Conservation (phyloP, 2,113 vertebrate genomes). For the Eira barbara region DNA sequence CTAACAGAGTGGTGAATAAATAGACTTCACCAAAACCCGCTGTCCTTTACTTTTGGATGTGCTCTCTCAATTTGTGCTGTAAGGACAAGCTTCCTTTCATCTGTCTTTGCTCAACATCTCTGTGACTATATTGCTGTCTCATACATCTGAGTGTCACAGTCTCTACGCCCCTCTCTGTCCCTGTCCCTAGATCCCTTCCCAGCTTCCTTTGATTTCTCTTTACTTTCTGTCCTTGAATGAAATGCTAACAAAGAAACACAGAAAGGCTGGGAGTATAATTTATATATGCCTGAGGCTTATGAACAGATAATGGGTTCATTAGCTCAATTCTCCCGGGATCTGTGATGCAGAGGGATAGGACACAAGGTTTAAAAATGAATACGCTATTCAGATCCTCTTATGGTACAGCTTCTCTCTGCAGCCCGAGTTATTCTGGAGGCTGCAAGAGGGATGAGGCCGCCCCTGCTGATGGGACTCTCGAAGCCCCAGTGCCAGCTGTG, state of each 20-base stretch:
- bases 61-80: background rate
- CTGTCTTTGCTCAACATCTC: background rate
- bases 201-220: conserved; percentile 15
- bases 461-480: background rate
- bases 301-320: conserved; percentile 27
- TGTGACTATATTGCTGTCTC: background rate
- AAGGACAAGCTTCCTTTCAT: background rate
- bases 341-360: background rate
- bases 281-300: conserved; percentile 37
- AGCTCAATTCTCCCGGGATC: background rate
- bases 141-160: background rate
- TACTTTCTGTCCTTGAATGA: conserved; percentile 27
- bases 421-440: background rate
- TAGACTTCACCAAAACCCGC: background rate
- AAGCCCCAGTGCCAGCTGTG: background rate
- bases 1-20: background rate
- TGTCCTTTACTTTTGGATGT: background rate
- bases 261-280: background rate
- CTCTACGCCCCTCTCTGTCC: background rate
- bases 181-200: background rate
- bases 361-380: background rate
- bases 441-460: background rate
- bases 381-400: background rate
- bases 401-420: background rate
- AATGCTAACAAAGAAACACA: conserved; percentile 39